Evolutionary conservation across 2,113 vertebrate species (phyloP).

Genomic region (Rynchops niger): DNA sequence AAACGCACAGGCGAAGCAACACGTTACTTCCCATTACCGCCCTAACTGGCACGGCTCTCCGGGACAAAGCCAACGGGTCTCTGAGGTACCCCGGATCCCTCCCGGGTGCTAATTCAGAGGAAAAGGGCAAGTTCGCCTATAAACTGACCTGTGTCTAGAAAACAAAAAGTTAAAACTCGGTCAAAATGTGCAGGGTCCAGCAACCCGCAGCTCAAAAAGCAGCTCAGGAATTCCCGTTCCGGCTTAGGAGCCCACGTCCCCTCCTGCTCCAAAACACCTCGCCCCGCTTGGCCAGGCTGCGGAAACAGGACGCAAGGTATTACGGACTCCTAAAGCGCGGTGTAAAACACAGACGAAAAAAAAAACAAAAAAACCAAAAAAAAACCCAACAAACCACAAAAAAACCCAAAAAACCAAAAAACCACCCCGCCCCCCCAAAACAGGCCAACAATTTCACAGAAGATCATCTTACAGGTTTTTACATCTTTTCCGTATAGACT

Average conservation of each 20-base stretch:
- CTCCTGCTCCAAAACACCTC: neutral
- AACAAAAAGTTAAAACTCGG: neutral
- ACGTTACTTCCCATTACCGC: neutral
- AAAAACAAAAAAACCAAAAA: no score
- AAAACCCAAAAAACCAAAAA: no score
- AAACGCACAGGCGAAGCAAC: neutral
- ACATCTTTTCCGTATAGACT: accelerated
- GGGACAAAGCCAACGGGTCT: neutral
- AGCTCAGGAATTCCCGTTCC: no score
- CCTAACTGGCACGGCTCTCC: neutral
- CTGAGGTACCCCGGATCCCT: neutral
- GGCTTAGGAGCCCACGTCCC: neutral
- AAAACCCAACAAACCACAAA: no score
- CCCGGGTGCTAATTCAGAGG: accelerated
- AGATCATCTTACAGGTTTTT: neutral
- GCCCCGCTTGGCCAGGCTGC: neutral
- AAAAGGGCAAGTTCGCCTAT: neutral
- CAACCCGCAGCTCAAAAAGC: neutral
- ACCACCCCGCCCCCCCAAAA: neutral
- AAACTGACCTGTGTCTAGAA: neutral
- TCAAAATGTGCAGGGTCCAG: accelerated
- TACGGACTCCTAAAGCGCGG: accelerated
- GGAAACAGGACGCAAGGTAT: accelerated
- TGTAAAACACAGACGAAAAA: neutral
- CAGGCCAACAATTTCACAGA: neutral